phyloP scores from a whole-genome alignment of 1,140 invertebrate species.

The Hyphantria cunea region DNA sequence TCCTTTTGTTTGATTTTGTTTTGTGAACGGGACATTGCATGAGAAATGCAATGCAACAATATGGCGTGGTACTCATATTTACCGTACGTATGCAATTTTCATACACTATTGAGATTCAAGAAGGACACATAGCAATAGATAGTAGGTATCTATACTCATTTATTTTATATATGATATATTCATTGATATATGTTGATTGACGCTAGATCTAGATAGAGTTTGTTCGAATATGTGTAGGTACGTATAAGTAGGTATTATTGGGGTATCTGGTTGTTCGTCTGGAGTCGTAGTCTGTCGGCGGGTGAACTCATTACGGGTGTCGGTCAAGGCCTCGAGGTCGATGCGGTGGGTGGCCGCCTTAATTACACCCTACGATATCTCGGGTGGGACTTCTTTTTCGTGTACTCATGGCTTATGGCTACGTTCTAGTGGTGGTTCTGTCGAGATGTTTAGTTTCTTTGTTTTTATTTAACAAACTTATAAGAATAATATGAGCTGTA shows the following conservation, averaged over 20 bases:
- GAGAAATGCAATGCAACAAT: slow-evolving; percentile 79
- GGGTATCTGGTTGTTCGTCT: slow-evolving; percentile 11
- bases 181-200: too few species aligned
- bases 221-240: too few species aligned
- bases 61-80: slow-evolving; percentile 63
- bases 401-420: slow-evolving; percentile 15
- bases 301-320: slow-evolving; percentile 75
- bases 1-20: slow-evolving; percentile 78
- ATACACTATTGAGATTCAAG: slow-evolving; percentile 38
- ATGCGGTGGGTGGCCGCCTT: slow-evolving; percentile 70
- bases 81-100: slow-evolving; percentile 44
- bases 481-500: too few species aligned
- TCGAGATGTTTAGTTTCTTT: not conserved
- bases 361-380: slow-evolving; percentile 69
- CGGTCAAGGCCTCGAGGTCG: slow-evolving; percentile 78
- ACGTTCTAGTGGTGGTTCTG: slow-evolving; percentile 21
- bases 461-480: too few species aligned
- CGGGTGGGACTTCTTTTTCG: slow-evolving; percentile 58
- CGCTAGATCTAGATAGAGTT: not conserved
- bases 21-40: slow-evolving; percentile 76
- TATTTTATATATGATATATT: too few species aligned
- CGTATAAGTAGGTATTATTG: not conserved
- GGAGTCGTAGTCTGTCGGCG: slow-evolving; percentile 35
- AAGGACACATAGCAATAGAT: slow-evolving; percentile 17
- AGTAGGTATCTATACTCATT: not conserved